Base-by-base conservation (phyloP, 2,888 invertebrate species). In the Nycteola revayana region DNA sequence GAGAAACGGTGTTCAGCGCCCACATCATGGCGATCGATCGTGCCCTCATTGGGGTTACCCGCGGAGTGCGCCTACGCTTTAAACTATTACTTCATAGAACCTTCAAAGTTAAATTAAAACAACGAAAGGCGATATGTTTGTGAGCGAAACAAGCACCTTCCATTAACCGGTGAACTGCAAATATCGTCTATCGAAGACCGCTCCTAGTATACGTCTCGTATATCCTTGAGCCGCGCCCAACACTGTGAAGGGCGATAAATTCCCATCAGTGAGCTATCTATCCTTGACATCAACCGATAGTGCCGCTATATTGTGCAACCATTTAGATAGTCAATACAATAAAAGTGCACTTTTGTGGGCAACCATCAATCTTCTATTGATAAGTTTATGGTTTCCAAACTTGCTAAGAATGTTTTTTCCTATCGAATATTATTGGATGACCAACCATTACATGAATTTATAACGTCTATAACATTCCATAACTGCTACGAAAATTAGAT, bases 261-360 rank as follows among this genome's bases (percentile, higher is more conserved):
- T 75, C 69, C 75, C 80, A 81, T 81, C 80, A 79, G 67, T 62
- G 51, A 32, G 46, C 64, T 75, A 84, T 82, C 79, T 79, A 81
- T 84, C 81, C 79, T 81, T 78, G 76, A 76, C 77, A 78, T 68
- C 72, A 60, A 44, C 67, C 59, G 82, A 86, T 84, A 86, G 58
- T 58, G 59, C 63, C 57, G 60, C 74, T 68, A 71, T 80, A 84
- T 79, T 79, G 84, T 79, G 79, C 72, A 70, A 65, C 70, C 77
- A 77, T 85, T 85, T 78, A 85, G 86, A 85, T 83, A 80, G 68
- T 61, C 51, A 60, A 69, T 69, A 85, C 77, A 79, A 73, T 82
- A 78, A 76, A 77, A 84, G 71, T 75, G 81, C 82, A 82, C 82
- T 83, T 14, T 75, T 60, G 71, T 77, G 73, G 72, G 73, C 68